These are phyloP conservation scores for Stenodema calcarata DNA, from an alignment of 2,888 invertebrate genomes.

Conservation along the genomic window DNA sequence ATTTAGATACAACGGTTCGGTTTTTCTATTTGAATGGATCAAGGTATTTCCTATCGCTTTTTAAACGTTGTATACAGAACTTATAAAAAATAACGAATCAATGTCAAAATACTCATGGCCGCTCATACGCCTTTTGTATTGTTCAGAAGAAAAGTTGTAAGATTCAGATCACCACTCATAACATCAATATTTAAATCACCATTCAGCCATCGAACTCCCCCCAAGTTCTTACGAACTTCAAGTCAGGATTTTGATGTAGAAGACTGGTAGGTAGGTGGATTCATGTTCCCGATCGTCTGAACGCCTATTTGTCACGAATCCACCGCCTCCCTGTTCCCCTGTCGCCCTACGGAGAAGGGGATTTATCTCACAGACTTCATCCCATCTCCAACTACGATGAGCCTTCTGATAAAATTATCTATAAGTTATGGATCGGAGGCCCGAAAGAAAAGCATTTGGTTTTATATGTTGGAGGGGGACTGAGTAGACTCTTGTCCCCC, in stretches of 20 bases:
- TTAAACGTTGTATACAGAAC: too few species aligned
- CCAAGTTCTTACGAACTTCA: neutral
- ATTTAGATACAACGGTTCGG: too few species aligned
- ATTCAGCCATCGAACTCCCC: neutral
- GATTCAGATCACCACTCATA: neutral
- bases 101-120: too few species aligned
- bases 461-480: constrained; percentile 13
- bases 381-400: constrained; percentile 34
- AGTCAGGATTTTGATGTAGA: neutral
- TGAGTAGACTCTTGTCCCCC: neutral
- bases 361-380: constrained; percentile 4
- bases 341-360: neutral
- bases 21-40: too few species aligned
- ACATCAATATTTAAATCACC: neutral
- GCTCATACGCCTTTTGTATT: too few species aligned
- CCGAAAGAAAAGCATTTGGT: constrained; percentile 31
- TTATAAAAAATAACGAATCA: too few species aligned
- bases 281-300: neutral
- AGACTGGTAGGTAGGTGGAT: neutral
- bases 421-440: constrained; percentile 49
- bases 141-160: too few species aligned
- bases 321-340: neutral
- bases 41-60: too few species aligned
- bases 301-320: constrained; percentile 11
- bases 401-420: constrained; percentile 53